phyloP scores from a whole-genome alignment of 2,113 vertebrate species.

The Caloenas nicobarica region DNA sequence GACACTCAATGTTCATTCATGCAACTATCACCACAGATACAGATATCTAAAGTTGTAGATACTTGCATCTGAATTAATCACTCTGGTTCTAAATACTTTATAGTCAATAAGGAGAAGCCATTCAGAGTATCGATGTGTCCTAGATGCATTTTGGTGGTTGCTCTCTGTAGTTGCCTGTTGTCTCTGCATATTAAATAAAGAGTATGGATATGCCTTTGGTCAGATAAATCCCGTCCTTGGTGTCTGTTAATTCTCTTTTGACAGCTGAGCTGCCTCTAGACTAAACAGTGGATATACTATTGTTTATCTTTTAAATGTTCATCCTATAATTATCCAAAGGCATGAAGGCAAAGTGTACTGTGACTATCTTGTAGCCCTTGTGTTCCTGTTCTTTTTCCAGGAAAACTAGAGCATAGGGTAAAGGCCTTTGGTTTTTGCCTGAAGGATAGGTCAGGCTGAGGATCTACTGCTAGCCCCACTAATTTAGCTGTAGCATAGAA shows the following conservation, averaged over 20 bases:
- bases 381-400: neutral
- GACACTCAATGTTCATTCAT: neutral
- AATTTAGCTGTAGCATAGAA: neutral
- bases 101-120: neutral
- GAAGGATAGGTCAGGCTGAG: neutral
- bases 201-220: neutral
- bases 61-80: neutral
- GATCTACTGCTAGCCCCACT: neutral
- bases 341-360: neutral
- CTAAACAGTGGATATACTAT: neutral
- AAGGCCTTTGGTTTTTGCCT: neutral
- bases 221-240: neutral
- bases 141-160: neutral
- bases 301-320: neutral
- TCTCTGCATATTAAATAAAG: neutral
- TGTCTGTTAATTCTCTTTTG: neutral
- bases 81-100: neutral
- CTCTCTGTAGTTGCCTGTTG: neutral
- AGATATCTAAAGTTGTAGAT: rapidly evolving
- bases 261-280: neutral
- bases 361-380: neutral
- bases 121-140: neutral
- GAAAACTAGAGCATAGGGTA: neutral
- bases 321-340: neutral
- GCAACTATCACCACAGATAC: neutral